These are phyloP conservation scores for Callionymus lyra DNA, from an alignment of 2,113 vertebrate species.

Conservation along the genomic window DNA sequence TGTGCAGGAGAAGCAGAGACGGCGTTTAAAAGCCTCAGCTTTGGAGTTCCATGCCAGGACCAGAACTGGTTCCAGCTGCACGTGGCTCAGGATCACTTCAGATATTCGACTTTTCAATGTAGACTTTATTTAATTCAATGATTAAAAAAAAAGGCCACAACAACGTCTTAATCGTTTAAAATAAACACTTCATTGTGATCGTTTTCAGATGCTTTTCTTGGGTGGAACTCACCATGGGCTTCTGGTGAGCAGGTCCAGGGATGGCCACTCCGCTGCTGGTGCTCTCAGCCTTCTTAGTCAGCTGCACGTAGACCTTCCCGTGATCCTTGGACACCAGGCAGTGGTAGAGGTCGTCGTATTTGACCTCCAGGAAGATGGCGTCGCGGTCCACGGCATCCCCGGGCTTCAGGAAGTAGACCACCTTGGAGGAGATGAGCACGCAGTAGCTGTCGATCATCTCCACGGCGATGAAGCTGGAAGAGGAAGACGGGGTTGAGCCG, in stretches of 20 bases:
- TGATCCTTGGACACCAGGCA: constrained; percentile 95
- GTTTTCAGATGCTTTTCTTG: not conserved
- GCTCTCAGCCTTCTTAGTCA: constrained; percentile 91
- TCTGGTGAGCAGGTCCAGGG: constrained; percentile 90
- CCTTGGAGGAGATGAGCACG: constrained; percentile 93
- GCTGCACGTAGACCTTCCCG: constrained; percentile 87
- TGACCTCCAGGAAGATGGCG: constrained; percentile 94
- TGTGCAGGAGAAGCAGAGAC: constrained; percentile 32
- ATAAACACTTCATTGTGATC: not conserved
- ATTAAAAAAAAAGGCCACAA: no score
- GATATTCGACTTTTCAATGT: no score
- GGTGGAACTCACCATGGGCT: constrained; percentile 83
- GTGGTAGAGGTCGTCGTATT: constrained; percentile 93
- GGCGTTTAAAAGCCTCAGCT: no score
- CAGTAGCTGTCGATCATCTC: constrained; percentile 87
- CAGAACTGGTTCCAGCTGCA: no score
- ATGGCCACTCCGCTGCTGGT: constrained; percentile 85
- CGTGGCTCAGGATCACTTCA: no score
- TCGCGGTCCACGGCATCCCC: constrained; percentile 80
- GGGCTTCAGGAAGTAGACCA: constrained; percentile 87
- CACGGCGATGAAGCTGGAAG: constrained; percentile 86
- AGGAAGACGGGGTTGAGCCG: not conserved
- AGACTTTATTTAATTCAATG: no score
- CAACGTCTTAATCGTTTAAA: no score
- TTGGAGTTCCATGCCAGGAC: no score